phyloP scores from a whole-genome alignment of 1,140 invertebrate genomes.

The Drosophila aff. region DNA sequence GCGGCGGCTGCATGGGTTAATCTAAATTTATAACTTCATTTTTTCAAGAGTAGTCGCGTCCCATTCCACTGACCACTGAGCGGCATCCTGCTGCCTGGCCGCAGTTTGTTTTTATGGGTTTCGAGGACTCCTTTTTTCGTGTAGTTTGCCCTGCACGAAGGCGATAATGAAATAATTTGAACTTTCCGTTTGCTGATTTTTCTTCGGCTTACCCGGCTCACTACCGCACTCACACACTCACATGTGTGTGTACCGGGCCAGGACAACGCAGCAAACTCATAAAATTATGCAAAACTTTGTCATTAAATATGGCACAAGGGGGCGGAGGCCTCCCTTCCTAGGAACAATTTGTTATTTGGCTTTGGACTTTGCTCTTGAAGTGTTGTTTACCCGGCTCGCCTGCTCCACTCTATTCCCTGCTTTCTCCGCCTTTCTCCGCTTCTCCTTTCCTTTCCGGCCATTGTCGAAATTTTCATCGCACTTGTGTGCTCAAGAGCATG shows the following conservation, averaged over 20 bases:
- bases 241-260: constrained; percentile 2
- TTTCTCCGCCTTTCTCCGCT: background rate
- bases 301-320: constrained; percentile 72
- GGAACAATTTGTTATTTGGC: constrained; percentile 75
- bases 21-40: constrained; percentile 83
- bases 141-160: constrained; percentile 56
- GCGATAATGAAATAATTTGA: constrained; percentile 83
- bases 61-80: constrained; percentile 3
- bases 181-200: constrained; percentile 70
- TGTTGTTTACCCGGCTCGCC: constrained; percentile 58
- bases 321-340: constrained; percentile 21
- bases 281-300: constrained; percentile 82
- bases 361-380: constrained; percentile 75
- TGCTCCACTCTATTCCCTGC: constrained; percentile 3
- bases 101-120: constrained; percentile 48
- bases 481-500: constrained; percentile 2
- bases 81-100: constrained; percentile 15
- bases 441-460: constrained; percentile 5
- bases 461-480: constrained; percentile 24
- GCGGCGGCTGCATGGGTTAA: constrained; percentile 66
- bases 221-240: too few species aligned
- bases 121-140: constrained; percentile 33
- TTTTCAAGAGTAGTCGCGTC: constrained; percentile 58
- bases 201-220: constrained; percentile 47
- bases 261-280: constrained; percentile 72